A percentile compares a stretch with the other conserved stretches of the same genome.
Evolutionary conservation across 2,888 invertebrate species (phyloP).

Genomic region (Arenicola marina): DNA sequence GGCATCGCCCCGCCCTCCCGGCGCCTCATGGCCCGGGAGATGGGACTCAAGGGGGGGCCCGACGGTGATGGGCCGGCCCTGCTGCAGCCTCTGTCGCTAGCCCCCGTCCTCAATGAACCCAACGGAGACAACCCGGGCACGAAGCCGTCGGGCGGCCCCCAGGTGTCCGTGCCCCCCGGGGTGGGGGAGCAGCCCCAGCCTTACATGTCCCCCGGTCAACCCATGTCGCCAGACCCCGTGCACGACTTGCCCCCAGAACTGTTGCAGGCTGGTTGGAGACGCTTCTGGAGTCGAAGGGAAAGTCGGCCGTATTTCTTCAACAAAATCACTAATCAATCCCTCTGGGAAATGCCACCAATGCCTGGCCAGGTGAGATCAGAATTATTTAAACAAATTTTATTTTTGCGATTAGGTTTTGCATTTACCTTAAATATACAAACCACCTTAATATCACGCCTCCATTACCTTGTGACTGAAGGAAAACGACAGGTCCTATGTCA

Average conservation of each 20-base stretch:
- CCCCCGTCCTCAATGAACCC: background rate
- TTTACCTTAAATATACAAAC: too few relatives aligned
- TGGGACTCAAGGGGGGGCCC: too few relatives aligned
- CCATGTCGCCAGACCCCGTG: conserved; percentile 8
- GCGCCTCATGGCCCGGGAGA: too few relatives aligned
- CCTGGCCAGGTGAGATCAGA: conserved; percentile 5
- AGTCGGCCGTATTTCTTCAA: conserved; percentile 97
- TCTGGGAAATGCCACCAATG: conserved; percentile 85
- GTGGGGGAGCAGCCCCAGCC: background rate
- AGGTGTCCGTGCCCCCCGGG: too few relatives aligned
- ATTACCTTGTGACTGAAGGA: too few relatives aligned
- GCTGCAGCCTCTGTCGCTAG: background rate
- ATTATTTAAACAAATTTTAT: background rate
- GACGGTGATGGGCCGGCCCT: too few relatives aligned
- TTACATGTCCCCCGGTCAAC: background rate
- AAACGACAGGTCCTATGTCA: too few relatives aligned
- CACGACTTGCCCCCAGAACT: conserved; percentile 71
- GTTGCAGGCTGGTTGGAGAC: conserved; percentile 90
- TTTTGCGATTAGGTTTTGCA: background rate
- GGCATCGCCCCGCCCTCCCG: background rate
- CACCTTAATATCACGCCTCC: too few relatives aligned
- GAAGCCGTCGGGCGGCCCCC: background rate
- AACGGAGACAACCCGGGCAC: background rate
- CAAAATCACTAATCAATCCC: conserved; percentile 90
- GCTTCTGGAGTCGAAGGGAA: conserved; percentile 95